Base-by-base conservation (phyloP, 1,140 invertebrate species). In the Drosophila quadrilineata region DNA sequence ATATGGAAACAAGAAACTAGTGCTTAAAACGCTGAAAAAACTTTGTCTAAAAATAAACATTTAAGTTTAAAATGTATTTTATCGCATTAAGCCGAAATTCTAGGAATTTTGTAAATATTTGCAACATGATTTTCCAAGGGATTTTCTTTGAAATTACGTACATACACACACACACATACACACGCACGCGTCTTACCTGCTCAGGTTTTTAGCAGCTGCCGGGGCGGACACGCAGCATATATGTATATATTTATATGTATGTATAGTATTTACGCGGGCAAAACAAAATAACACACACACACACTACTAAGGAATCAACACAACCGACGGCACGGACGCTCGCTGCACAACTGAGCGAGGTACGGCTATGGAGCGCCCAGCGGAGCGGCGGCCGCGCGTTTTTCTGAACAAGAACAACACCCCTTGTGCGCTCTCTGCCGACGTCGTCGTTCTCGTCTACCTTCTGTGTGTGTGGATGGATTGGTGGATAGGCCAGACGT, bases 201-300 rank as follows among this genome's bases (percentile, higher is more conserved):
- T 66, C 46, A 21, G 6, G n/a, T n/a, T n/a, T 29, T 14, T 16
- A 16, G 60, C 53, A 70, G 48, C 46, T 65, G 43, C 56, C 63
- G 54, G 62, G 63, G 64, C 58, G 64, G 43, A 67, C 58, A 67
- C 64, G 46, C 64, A 62, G 33, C 45, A 68, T n/a, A n/a, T n/a
- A n/a, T n/a, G n/a, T n/a, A n/a, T n/a, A n/a, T n/a, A n/a, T n/a
- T n/a, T n/a, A n/a, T n/a, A n/a, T n/a, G n/a, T n/a, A n/a, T n/a
- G n/a, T n/a, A n/a, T n/a, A n/a, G 77, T 71, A 59, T 82, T 82
- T 84, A 85, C 73, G 77, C 77, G 77, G 79, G 77, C 52, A 84
- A 80, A 84, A 66, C 63, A 66, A 45, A 43, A 65, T 24, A 22
- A 48, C 41, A 56, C 17, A 31, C 38, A 45, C 56, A 66, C 38